Percentiles rank a stretch among this genome's conserved stretches.
Conservation (phyloP, 2,113 vertebrate species). For the Callionymus lyra region DNA sequence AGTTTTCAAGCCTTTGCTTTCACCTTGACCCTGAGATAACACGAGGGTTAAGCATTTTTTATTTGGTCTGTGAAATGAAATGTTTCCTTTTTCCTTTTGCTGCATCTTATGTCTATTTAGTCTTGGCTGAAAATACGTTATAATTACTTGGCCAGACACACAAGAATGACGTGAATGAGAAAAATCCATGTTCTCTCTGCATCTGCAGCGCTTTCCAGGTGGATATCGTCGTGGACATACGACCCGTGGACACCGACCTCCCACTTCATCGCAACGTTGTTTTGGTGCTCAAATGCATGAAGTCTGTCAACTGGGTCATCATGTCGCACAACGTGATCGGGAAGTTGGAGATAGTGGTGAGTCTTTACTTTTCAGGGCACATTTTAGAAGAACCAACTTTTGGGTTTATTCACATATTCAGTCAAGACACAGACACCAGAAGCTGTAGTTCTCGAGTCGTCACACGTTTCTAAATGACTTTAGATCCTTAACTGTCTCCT, state of each 20-base stretch:
- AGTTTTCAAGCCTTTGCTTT: no score
- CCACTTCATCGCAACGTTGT: conserved; percentile 72
- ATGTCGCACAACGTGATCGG: conserved; percentile 76
- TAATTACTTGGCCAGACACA: conserved; percentile 90
- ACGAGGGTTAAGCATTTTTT: no score
- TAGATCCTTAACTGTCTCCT: conserved; percentile 10
- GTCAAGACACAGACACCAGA: not conserved
- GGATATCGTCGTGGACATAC: conserved; percentile 88
- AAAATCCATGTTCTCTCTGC: conserved; percentile 6
- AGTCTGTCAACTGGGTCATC: conserved; percentile 94
- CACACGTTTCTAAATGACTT: conserved; percentile 23
- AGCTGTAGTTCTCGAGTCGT: conserved; percentile 1
- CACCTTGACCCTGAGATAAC: no score
- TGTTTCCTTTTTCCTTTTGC: conserved; percentile 23
- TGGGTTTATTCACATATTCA: no score
- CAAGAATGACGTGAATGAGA: conserved; percentile 14
- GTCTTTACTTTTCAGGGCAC: conserved; percentile 34
- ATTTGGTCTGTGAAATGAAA: conserved; percentile 7
- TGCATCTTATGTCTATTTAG: conserved; percentile 58
- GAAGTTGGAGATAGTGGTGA: conserved; percentile 81
- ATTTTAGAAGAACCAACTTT: no score
- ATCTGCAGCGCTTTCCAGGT: conserved; percentile 84
- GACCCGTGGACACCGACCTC: conserved; percentile 67
- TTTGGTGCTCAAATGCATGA: conserved; percentile 84
- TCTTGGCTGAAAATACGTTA: conserved; percentile 74